Percentiles rank a stretch among this genome's conserved stretches.
Conservation (phyloP, 2,888 invertebrate genomes). For the Galerucella calmariensis region DNA sequence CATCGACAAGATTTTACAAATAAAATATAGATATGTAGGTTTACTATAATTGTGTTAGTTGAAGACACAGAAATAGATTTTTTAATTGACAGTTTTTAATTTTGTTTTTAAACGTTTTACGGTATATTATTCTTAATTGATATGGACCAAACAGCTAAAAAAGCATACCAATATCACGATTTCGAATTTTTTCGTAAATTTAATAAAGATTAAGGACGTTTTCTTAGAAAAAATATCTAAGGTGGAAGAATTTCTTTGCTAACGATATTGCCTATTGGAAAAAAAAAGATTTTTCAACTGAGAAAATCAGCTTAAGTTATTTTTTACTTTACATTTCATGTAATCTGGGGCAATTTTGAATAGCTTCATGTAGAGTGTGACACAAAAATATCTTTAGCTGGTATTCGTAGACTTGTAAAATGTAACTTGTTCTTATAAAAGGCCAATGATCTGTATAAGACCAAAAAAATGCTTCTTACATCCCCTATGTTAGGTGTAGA, state of each 20-base stretch:
- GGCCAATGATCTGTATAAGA: too few relatives aligned
- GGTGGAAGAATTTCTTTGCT: neutral
- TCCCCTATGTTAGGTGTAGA: conserved; percentile 22
- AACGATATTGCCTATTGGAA: neutral
- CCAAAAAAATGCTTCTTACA: too few relatives aligned
- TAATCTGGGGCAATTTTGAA: too few relatives aligned
- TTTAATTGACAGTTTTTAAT: conserved; percentile 20
- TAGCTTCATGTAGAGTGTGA: too few relatives aligned
- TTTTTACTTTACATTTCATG: too few relatives aligned
- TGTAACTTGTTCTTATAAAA: too few relatives aligned
- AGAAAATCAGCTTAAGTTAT: too few relatives aligned
- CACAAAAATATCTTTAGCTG: too few relatives aligned
- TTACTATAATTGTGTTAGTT: conserved; percentile 19
- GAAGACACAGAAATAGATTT: neutral
- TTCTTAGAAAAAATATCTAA: neutral
- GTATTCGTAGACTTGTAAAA: too few relatives aligned
- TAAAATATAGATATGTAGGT: conserved; percentile 27
- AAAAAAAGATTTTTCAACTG: too few relatives aligned
- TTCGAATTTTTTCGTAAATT: neutral
- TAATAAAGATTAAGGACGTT: neutral
- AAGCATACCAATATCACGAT: conserved; percentile 5
- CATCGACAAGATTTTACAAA: conserved; percentile 14
- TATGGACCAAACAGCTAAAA: conserved; percentile 16
- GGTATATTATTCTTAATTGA: conserved; percentile 14
- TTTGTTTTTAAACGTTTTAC: neutral